Percentiles rank a stretch among this genome's conserved stretches.
These are phyloP conservation scores for Formica selysi DNA, from an alignment of 1,140 invertebrate genomes.

Conservation along the genomic window DNA sequence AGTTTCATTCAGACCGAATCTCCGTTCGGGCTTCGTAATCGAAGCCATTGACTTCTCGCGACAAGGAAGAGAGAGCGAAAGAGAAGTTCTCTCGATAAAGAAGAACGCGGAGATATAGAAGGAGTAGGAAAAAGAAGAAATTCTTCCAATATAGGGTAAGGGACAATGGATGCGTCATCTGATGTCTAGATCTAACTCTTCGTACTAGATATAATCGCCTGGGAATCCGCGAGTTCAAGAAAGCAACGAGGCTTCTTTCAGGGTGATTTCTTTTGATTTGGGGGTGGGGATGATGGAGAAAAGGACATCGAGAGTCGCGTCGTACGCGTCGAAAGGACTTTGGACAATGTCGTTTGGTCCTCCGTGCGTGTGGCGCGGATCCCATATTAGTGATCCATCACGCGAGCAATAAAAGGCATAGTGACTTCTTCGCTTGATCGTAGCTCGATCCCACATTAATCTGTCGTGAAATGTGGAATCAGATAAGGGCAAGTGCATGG, in stretches of 20 bases:
- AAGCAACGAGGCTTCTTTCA: slow-evolving; percentile 48
- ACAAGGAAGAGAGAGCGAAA: slow-evolving; percentile 22
- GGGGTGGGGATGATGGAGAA: slow-evolving; percentile 12
- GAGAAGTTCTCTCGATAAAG: not conserved
- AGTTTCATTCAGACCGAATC: slow-evolving; percentile 76
- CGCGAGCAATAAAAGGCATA: slow-evolving; percentile 64
- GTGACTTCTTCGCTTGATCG: slow-evolving; percentile 64
- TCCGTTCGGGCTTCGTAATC: slow-evolving; percentile 32
- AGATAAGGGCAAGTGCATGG: slow-evolving; percentile 76
- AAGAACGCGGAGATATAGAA: slow-evolving; percentile 1
- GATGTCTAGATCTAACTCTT: slow-evolving; percentile 68
- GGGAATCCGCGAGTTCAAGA: slow-evolving; percentile 78
- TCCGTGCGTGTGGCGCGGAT: slow-evolving; percentile 55
- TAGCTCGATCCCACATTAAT: slow-evolving; percentile 82
- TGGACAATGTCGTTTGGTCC: slow-evolving; percentile 68
- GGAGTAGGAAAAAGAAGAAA: slow-evolving; percentile 11
- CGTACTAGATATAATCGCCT: slow-evolving; percentile 83
- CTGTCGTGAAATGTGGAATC: slow-evolving; percentile 74
- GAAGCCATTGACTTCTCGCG: slow-evolving; percentile 67
- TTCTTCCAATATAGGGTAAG: slow-evolving; percentile 58
- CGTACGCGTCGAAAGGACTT: slow-evolving; percentile 60
- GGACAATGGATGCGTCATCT: slow-evolving; percentile 71
- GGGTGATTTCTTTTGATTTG: slow-evolving; percentile 23
- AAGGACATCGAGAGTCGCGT: slow-evolving; percentile 53
- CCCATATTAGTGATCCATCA: slow-evolving; percentile 85